Conservation (phyloP, 2,113 vertebrate genomes). For the Peromyscus polionotus region DNA sequence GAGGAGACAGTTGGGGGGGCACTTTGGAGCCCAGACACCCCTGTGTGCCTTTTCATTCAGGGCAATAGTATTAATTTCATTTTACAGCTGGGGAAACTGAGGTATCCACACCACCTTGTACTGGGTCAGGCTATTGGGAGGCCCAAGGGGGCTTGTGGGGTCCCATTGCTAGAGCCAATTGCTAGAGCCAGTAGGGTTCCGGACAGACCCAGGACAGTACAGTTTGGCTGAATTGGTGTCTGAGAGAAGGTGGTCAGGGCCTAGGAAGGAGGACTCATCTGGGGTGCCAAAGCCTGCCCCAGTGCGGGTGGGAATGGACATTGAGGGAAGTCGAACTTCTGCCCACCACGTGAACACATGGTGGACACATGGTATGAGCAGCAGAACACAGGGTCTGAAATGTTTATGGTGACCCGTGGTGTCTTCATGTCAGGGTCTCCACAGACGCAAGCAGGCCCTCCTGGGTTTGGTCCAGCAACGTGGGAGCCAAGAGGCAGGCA, state of each 20-base stretch:
- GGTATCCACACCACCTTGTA: neutral
- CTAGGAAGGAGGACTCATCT: neutral
- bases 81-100: neutral
- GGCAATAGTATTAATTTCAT: neutral
- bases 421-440: neutral
- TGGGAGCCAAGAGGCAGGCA: neutral
- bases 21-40: neutral
- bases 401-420: no score
- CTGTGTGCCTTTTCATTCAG: neutral
- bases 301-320: no score
- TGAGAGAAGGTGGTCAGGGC: no score
- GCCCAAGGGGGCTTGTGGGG: no score
- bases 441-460: neutral
- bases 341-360: rapidly evolving
- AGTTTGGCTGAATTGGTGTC: neutral
- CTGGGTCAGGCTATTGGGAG: neutral
- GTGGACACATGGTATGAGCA: no score
- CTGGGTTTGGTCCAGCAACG: neutral
- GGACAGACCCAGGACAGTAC: neutral
- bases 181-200: neutral
- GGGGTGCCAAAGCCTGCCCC: neutral
- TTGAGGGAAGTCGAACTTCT: neutral
- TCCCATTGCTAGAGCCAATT: neutral
- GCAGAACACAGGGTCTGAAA: neutral
- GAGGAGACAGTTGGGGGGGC: neutral